These are phyloP conservation scores for Caenorhabditis remanei DNA, from an alignment of 1,140 invertebrate genomes.

Conservation along the genomic window DNA sequence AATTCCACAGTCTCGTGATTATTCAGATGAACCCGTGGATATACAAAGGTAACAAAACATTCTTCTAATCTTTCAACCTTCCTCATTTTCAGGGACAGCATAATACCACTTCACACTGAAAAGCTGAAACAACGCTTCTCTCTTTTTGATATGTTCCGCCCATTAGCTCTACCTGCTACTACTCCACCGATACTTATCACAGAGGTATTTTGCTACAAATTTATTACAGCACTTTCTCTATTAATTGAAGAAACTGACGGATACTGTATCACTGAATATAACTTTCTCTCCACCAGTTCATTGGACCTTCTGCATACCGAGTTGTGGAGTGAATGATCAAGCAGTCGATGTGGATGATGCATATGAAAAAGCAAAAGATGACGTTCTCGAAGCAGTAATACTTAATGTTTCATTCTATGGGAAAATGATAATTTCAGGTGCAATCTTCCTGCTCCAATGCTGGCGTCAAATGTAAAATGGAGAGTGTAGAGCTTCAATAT, in stretches of 20 bases:
- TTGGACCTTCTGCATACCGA: constrained; percentile 61
- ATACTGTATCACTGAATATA: not conserved
- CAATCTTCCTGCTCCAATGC: not conserved
- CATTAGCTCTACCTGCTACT: constrained; percentile 4
- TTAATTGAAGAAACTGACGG: constrained; percentile 3
- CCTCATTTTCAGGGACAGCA: constrained; percentile 18
- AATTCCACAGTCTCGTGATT: not conserved
- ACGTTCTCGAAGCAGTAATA: constrained; percentile 57
- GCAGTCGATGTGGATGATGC: constrained; percentile 59
- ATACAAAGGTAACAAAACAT: not conserved
- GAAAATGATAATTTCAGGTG: not conserved
- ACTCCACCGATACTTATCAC: not conserved
- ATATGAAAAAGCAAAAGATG: constrained; percentile 55
- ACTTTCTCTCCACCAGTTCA: constrained; percentile 56
- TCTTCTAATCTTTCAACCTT: not conserved
- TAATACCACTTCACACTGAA: not conserved
- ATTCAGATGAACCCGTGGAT: constrained; percentile 2
- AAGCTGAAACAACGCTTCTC: constrained; percentile 21
- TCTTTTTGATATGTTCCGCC: constrained; percentile 51
- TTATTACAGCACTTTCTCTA: not conserved
- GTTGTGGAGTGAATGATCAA: constrained; percentile 60
- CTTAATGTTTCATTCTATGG: not conserved
- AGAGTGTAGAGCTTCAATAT: constrained; percentile 1
- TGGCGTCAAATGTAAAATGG: not conserved
- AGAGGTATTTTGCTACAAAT: not conserved